Conservation (phyloP, 35 echinoderm and acorn worm species). For the Patiria miniata region DNA sequence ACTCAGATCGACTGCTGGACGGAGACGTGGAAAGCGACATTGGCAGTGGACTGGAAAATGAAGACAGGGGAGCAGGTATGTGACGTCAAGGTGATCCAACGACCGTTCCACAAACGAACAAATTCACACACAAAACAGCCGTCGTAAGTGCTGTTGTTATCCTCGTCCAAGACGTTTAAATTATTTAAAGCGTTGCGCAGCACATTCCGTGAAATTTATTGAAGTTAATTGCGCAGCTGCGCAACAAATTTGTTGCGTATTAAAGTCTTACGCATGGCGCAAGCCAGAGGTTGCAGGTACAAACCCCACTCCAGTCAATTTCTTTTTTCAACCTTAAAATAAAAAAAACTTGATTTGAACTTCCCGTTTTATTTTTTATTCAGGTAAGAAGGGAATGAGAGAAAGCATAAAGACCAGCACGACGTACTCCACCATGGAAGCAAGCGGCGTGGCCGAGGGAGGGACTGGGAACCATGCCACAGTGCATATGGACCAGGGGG, state of each 20-base stretch:
- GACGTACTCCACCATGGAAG: constrained; percentile 27
- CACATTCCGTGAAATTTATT: neutral
- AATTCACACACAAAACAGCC: too few species aligned
- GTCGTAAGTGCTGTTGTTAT: too few species aligned
- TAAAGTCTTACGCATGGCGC: neutral
- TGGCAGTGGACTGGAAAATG: constrained; percentile 53
- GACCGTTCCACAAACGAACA: too few species aligned
- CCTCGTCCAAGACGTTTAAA: too few species aligned
- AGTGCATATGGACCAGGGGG: neutral
- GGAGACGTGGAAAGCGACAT: constrained; percentile 80
- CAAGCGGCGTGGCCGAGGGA: neutral
- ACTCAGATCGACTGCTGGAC: constrained; percentile 89
- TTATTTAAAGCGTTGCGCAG: too few species aligned
- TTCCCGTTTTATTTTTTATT: neutral
- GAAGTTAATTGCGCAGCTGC: too few species aligned
- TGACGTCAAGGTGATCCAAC: too few species aligned
- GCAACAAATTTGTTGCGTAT: too few species aligned
- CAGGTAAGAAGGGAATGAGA: constrained; percentile 22
- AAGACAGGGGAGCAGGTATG: neutral
- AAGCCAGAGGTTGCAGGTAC: neutral
- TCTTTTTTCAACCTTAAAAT: neutral
- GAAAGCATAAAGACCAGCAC: constrained; percentile 34
- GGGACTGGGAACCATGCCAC: neutral
- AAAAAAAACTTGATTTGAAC: neutral
- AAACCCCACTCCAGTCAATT: too few species aligned